phyloP scores from a whole-genome alignment of 2,797 vertebrate genomes.

The Selene dorsalis region DNA sequence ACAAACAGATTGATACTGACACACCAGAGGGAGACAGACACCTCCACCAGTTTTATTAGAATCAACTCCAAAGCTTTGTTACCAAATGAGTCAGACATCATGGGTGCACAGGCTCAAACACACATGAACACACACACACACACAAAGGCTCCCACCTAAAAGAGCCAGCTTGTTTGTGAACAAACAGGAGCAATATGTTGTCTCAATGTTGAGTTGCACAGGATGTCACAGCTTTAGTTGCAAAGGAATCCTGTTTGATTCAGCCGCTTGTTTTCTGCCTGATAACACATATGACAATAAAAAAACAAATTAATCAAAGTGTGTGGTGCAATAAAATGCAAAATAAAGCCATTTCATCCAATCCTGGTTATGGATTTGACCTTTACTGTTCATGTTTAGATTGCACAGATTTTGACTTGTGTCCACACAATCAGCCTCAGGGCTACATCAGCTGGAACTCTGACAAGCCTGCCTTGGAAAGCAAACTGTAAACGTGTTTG shows the following conservation, averaged over 20 bases:
- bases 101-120: constrained; percentile 34
- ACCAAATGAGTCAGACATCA: constrained; percentile 52
- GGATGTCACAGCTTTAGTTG: constrained; percentile 19
- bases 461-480: not conserved
- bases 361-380: not conserved
- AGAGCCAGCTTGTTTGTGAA: constrained; percentile 33
- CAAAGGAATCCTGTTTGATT: constrained; percentile 11
- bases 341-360: not conserved
- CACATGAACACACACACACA: constrained; percentile 10
- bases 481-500: not conserved
- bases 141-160: constrained; percentile 19
- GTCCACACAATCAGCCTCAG: not conserved
- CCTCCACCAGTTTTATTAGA: constrained; percentile 39
- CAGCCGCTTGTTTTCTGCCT: constrained; percentile 6
- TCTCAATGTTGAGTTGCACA: constrained; percentile 31
- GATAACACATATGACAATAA: not conserved
- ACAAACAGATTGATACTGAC: constrained; percentile 8
- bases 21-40: constrained; percentile 43
- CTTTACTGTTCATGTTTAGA: not conserved
- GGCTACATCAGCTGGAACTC: not conserved
- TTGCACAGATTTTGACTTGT: not conserved
- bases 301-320: not conserved
- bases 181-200: constrained; percentile 29
- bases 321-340: not conserved
- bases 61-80: constrained; percentile 48